These are phyloP conservation scores for Sandelia bainsii DNA, from an alignment of 2,797 vertebrate species.

Conservation along the genomic window DNA sequence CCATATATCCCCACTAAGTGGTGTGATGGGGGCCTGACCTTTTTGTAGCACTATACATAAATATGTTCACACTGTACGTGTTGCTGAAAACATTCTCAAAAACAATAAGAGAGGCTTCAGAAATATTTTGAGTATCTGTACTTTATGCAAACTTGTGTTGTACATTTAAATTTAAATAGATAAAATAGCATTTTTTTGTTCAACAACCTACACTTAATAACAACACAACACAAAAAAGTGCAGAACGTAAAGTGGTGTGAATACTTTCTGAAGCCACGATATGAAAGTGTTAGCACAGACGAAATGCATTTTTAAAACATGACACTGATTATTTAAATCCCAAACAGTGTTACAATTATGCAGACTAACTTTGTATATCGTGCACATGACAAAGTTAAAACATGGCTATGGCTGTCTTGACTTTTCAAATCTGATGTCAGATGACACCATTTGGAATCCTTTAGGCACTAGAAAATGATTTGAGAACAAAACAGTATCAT, in stretches of 20 bases:
- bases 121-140: neutral
- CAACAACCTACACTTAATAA: neutral
- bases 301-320: conserved; percentile 1
- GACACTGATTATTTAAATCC: conserved; percentile 15
- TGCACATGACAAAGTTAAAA: conserved; percentile 26
- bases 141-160: neutral
- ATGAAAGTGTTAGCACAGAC: neutral
- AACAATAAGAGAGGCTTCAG: neutral
- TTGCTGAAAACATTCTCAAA: neutral
- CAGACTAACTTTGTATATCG: conserved; percentile 32
- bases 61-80: neutral
- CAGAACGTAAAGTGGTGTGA: neutral
- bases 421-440: conserved; percentile 18
- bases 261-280: neutral
- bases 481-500: conserved; percentile 9
- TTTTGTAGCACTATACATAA: conserved; percentile 1
- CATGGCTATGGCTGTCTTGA: neutral
- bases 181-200: neutral
- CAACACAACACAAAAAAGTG: too few relatives aligned
- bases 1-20: neutral
- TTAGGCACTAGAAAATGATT: neutral
- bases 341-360: conserved; percentile 29
- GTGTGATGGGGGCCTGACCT: neutral
- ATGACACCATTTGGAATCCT: conserved; percentile 3
- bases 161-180: too few relatives aligned